These are phyloP conservation scores for Myoxocephalus aenaeus DNA, from an alignment of 2,797 vertebrate genomes.

Conservation along the genomic window DNA sequence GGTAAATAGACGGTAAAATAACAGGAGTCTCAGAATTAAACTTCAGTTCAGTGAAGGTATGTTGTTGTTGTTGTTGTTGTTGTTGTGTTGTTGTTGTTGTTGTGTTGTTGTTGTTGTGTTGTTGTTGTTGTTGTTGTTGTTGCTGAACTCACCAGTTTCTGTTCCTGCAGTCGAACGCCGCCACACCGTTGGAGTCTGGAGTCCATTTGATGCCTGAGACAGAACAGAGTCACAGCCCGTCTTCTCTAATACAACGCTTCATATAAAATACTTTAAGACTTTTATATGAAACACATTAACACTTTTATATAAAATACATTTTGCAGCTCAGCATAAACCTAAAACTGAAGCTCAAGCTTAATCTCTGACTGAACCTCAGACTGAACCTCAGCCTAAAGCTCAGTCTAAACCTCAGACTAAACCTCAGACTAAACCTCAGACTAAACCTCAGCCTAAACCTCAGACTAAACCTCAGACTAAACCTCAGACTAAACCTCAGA, in stretches of 20 bases:
- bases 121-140: neutral
- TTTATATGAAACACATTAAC: too few species aligned
- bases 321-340: too few species aligned
- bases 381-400: neutral
- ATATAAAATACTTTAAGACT: too few species aligned
- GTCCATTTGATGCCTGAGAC: conserved; percentile 94
- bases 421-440: neutral
- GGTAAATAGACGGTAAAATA: neutral
- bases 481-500: neutral
- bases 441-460: neutral
- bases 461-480: neutral
- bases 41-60: too few species aligned
- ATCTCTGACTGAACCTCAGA: too few species aligned
- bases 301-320: too few species aligned
- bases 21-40: too few species aligned
- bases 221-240: too few species aligned
- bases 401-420: neutral
- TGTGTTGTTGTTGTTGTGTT: neutral
- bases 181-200: conserved; percentile 94
- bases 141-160: conserved; percentile 91
- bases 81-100: neutral
- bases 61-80: neutral
- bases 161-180: conserved; percentile 96
- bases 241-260: too few species aligned
- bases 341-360: too few species aligned